Evolutionary conservation across 2,888 invertebrate genomes (phyloP).

Genomic region (Clanis bilineata): DNA sequence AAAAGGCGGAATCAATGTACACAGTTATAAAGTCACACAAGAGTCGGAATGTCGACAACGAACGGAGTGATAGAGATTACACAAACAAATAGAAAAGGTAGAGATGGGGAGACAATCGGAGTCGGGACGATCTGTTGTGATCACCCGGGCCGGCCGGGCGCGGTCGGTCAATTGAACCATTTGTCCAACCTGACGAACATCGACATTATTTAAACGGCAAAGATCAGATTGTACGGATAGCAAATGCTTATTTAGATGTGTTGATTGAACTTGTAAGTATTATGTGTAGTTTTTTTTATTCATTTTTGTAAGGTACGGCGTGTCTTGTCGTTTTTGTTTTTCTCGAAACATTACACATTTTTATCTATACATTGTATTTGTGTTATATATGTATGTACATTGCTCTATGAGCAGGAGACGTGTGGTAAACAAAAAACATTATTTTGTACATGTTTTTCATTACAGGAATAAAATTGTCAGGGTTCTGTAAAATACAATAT

Average conservation of each 20-base stretch:
- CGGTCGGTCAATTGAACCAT: slow-evolving; percentile 30
- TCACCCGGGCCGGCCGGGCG: too few relatives aligned
- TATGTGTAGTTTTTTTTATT: background rate
- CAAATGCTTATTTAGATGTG: slow-evolving; percentile 17
- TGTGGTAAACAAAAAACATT: too few relatives aligned
- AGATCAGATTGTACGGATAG: slow-evolving; percentile 34
- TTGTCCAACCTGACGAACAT: slow-evolving; percentile 21
- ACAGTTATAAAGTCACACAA: slow-evolving; percentile 25
- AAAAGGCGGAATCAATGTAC: background rate
- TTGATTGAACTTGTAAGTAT: background rate
- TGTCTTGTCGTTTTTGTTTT: too few relatives aligned
- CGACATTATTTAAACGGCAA: slow-evolving; percentile 43
- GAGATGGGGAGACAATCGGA: slow-evolving; percentile 29
- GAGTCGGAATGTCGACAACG: slow-evolving; percentile 35
- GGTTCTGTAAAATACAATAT: too few relatives aligned
- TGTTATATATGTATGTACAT: too few relatives aligned
- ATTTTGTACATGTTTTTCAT: too few relatives aligned
- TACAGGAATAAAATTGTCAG: too few relatives aligned
- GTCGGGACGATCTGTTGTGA: slow-evolving; percentile 30
- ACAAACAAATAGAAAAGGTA: slow-evolving; percentile 44
- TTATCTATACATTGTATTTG: too few relatives aligned
- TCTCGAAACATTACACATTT: too few relatives aligned
- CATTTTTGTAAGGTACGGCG: too few relatives aligned
- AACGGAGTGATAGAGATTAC: slow-evolving; percentile 40
- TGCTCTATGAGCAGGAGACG: too few relatives aligned